phyloP scores from a whole-genome alignment of 2,888 invertebrate genomes.

The Biston betularia region DNA sequence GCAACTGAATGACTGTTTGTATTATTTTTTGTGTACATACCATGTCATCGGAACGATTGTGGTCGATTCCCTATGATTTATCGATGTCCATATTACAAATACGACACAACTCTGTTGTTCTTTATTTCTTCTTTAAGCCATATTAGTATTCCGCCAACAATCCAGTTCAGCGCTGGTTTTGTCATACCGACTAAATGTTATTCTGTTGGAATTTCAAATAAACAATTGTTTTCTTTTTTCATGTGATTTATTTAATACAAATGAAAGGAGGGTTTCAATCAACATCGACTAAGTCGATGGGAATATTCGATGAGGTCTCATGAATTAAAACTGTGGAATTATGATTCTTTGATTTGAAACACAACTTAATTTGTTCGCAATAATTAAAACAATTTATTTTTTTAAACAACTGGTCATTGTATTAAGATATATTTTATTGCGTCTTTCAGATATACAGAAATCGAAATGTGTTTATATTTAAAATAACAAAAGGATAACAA shows the following conservation, averaged over 20 bases:
- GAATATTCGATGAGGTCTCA: constrained; percentile 72
- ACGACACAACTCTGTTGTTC: constrained; percentile 83
- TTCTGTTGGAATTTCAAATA: constrained; percentile 85
- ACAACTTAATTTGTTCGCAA: constrained; percentile 80
- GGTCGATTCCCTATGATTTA: constrained; percentile 85
- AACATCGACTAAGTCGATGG: constrained; percentile 64
- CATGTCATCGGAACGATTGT: constrained; percentile 86
- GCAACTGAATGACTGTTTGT: constrained; percentile 83
- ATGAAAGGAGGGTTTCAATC: constrained; percentile 78
- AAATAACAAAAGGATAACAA: background rate
- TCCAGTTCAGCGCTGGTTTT: constrained; percentile 81
- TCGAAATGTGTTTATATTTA: background rate
- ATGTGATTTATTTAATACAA: constrained; percentile 56
- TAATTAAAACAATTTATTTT: constrained; percentile 72
- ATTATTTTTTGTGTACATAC: constrained; percentile 84
- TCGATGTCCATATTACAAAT: constrained; percentile 85
- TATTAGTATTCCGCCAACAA: constrained; percentile 85
- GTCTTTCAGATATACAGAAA: constrained; percentile 4
- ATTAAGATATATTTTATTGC: constrained; percentile 31
- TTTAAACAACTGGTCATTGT: constrained; percentile 30
- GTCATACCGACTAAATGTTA: constrained; percentile 85
- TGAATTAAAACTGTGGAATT: constrained; percentile 75
- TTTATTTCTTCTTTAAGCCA: constrained; percentile 85
- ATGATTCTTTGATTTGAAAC: constrained; percentile 65
- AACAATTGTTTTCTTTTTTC: constrained; percentile 76